These are phyloP conservation scores for Xylocopa sonorina DNA, from an alignment of 1,140 invertebrate genomes.

Conservation along the genomic window DNA sequence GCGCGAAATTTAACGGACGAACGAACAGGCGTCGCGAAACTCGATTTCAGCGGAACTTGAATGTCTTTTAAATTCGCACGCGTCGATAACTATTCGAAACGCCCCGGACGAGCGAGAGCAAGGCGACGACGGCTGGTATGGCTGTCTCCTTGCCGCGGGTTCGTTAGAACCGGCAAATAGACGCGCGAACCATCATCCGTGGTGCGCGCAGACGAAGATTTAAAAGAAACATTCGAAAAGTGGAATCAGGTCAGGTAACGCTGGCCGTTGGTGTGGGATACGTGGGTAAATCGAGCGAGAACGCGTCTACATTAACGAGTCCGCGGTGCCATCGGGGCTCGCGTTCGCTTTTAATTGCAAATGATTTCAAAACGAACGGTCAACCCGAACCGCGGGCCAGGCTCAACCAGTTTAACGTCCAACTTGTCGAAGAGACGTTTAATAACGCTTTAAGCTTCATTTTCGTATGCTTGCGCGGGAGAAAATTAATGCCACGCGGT, in stretches of 20 bases:
- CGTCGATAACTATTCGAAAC: background rate
- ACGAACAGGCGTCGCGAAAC: background rate
- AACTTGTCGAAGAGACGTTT: background rate
- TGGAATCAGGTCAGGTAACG: slow-evolving; percentile 36
- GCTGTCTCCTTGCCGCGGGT: slow-evolving; percentile 6
- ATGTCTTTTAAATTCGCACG: slow-evolving; percentile 36
- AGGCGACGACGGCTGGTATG: background rate
- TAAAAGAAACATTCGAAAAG: slow-evolving; percentile 31
- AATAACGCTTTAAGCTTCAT: background rate
- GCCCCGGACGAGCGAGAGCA: too few species aligned
- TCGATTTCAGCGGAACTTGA: background rate
- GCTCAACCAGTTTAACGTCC: background rate
- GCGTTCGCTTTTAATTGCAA: slow-evolving; percentile 37
- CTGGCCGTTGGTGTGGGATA: background rate
- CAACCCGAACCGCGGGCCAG: background rate
- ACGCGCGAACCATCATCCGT: background rate
- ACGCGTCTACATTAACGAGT: slow-evolving; percentile 22
- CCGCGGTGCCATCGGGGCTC: background rate
- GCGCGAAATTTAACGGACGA: slow-evolving; percentile 18
- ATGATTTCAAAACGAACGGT: slow-evolving; percentile 7
- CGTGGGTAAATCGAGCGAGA: slow-evolving; percentile 23
- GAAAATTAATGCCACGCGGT: too few species aligned
- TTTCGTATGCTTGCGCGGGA: background rate
- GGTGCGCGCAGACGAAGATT: slow-evolving; percentile 3
- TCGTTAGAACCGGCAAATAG: slow-evolving; percentile 28